Evolutionary conservation across 2,113 vertebrate genomes (phyloP).

Genomic region (Pardalotus punctatus): DNA sequence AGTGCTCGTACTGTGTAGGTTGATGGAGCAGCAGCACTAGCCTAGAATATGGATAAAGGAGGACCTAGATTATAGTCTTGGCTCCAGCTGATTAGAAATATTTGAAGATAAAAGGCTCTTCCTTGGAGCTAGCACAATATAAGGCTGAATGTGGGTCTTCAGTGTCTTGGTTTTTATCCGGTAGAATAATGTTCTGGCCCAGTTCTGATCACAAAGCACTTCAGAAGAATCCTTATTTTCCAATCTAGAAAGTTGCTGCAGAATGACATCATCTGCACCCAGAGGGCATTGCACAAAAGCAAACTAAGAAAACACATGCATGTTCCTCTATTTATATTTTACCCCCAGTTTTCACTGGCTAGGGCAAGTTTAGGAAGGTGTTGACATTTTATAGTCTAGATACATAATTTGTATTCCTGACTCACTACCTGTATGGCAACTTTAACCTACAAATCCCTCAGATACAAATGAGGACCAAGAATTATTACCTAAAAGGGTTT

Average conservation of each 20-base stretch:
- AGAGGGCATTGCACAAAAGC: background rate
- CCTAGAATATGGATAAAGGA: background rate
- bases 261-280: background rate
- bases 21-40: background rate
- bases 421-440: conserved; percentile 27
- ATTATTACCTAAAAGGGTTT: conserved; percentile 36
- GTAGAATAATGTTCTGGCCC: background rate
- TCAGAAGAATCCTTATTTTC: background rate
- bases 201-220: background rate
- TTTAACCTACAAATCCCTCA: conserved; percentile 8
- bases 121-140: background rate
- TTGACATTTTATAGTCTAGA: background rate
- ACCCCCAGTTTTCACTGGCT: background rate
- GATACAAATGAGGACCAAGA: conserved; percentile 20
- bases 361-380: background rate
- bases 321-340: background rate
- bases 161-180: background rate
- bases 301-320: background rate
- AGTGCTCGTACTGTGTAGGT: background rate
- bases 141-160: background rate
- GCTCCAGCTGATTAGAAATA: background rate
- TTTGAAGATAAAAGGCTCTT: background rate
- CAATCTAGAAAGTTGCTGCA: background rate
- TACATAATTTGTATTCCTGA: background rate
- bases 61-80: background rate